Conservation (phyloP, 1,140 invertebrate genomes). For the Halyomorpha halys region DNA sequence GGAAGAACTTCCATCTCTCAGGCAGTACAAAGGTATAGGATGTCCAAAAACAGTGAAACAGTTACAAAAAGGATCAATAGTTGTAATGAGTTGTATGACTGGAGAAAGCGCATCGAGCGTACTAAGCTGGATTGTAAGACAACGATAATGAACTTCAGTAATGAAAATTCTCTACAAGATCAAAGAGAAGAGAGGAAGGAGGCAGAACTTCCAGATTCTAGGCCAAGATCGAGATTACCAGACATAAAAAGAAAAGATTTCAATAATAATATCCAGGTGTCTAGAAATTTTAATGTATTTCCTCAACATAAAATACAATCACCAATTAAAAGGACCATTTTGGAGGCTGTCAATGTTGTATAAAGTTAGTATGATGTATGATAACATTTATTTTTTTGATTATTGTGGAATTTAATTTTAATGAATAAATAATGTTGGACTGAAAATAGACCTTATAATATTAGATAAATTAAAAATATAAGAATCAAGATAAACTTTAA, state of each 20-base stretch:
- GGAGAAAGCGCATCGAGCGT: constrained; percentile 22
- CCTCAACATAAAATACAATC: not conserved
- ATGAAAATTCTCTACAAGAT: not conserved
- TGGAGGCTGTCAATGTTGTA: not conserved
- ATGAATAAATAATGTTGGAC: too few relatives aligned
- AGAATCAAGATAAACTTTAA: too few relatives aligned
- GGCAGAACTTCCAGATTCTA: not conserved
- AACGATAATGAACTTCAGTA: constrained; percentile 9
- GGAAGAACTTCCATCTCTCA: not conserved
- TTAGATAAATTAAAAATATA: too few relatives aligned
- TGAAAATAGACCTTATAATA: too few relatives aligned
- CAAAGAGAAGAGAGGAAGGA: not conserved
- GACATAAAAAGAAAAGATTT: constrained; percentile 17
- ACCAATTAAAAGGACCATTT: not conserved
- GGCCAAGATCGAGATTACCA: constrained; percentile 13
- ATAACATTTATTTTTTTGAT: too few relatives aligned
- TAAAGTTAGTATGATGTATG: not conserved
- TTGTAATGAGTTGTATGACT: constrained; percentile 21
- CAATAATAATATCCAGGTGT: constrained; percentile 18
- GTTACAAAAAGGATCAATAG: not conserved
- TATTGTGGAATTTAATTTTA: too few relatives aligned
- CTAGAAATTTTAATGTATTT: constrained; percentile 29
- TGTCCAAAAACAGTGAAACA: constrained; percentile 2
- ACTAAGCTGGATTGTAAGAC: constrained; percentile 21
- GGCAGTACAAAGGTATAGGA: not conserved